phyloP scores from a whole-genome alignment of 1,140 invertebrate species.

The Telenomus remus region DNA sequence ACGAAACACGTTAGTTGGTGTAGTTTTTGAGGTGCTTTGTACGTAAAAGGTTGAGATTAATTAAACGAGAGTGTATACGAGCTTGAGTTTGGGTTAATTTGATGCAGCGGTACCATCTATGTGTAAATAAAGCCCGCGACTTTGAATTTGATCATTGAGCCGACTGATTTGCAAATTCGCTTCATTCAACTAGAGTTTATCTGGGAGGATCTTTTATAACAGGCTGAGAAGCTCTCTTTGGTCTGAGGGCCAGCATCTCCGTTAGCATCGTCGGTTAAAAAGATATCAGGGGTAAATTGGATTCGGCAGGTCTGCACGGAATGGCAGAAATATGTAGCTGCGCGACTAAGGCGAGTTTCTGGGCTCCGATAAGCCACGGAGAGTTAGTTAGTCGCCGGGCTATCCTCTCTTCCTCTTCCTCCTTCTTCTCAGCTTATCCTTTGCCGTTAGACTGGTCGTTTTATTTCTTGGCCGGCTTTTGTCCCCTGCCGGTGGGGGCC shows the following conservation, averaged over 20 bases:
- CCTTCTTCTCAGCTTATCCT: constrained; percentile 21
- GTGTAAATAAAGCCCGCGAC: not conserved
- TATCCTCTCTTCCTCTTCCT: constrained; percentile 35
- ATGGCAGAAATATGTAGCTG: constrained; percentile 45
- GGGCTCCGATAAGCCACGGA: constrained; percentile 36
- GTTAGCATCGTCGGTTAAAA: constrained; percentile 39
- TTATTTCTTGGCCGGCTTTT: constrained; percentile 3
- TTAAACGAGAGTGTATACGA: too few relatives aligned
- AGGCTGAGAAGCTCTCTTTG: not conserved
- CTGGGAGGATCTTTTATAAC: constrained; percentile 36
- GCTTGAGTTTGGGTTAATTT: too few relatives aligned
- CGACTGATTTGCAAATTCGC: constrained; percentile 39
- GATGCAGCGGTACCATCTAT: too few relatives aligned
- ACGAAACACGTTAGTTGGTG: too few relatives aligned
- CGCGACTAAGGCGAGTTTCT: constrained; percentile 31
- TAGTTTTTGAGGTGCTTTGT: too few relatives aligned
- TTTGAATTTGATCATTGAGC: constrained; percentile 19
- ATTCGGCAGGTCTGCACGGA: constrained; percentile 45
- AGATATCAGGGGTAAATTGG: constrained; percentile 51
- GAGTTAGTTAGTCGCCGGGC: constrained; percentile 35
- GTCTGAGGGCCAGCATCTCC: constrained; percentile 17
- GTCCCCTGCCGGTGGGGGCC: not conserved
- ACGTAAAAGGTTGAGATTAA: too few relatives aligned
- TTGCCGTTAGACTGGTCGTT: constrained; percentile 19
- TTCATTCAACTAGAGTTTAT: constrained; percentile 36